These are phyloP conservation scores for Harpalus rubripes DNA, from an alignment of 2,888 invertebrate species.

Conservation along the genomic window DNA sequence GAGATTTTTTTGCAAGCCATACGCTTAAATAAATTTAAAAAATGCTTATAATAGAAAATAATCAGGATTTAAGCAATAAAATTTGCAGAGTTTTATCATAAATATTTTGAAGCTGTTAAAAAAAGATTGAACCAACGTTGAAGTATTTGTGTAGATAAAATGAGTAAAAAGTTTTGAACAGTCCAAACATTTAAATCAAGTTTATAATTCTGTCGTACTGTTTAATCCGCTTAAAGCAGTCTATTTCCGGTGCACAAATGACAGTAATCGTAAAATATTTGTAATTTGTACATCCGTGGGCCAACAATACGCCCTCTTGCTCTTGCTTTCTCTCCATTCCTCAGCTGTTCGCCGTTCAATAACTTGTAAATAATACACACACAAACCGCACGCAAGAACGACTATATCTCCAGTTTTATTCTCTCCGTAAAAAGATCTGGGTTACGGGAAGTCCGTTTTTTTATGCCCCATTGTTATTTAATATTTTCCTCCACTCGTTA, in stretches of 20 bases:
- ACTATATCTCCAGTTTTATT: constrained; percentile 35
- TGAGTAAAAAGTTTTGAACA: constrained; percentile 20
- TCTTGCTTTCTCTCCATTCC: constrained; percentile 3
- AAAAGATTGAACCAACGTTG: background rate
- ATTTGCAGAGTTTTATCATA: no score
- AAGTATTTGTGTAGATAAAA: constrained; percentile 9
- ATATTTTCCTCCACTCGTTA: constrained; percentile 37
- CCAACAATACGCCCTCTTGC: constrained; percentile 39
- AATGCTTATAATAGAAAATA: no score
- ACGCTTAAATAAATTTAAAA: no score
- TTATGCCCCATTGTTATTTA: constrained; percentile 33
- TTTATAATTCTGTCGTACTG: constrained; percentile 47
- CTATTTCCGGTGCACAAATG: constrained; percentile 63
- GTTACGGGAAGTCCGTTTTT: constrained; percentile 45
- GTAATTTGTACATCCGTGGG: constrained; percentile 59
- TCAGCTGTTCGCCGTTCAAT: constrained; percentile 55
- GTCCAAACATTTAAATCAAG: constrained; percentile 46
- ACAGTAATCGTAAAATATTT: constrained; percentile 64
- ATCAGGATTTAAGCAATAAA: no score
- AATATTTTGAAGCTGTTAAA: background rate
- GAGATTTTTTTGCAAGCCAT: no score
- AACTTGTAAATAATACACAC: constrained; percentile 59
- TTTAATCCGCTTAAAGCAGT: constrained; percentile 59
- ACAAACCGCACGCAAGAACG: constrained; percentile 31
- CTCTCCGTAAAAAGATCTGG: constrained; percentile 44